Evolutionary conservation across 2,888 invertebrate genomes (phyloP), one percentile per base, ranked within the genome.

Genomic region (Carabus problematicus): DNA sequence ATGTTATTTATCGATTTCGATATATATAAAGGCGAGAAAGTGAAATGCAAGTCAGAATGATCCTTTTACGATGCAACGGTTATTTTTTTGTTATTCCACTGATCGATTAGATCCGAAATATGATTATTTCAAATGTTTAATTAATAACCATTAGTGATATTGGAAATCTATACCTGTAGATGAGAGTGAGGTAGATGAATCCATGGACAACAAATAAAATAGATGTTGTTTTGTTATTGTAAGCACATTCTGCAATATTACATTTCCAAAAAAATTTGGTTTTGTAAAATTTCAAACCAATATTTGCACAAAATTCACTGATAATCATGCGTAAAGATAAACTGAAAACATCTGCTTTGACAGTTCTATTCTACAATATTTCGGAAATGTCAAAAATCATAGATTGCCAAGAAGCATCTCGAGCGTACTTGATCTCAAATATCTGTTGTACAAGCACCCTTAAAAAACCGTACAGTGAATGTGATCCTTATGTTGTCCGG

Each of bases 361-460:
- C 12, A 42, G 59, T 52, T 40, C 19, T 59, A 49, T 43, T 12
- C 18, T 18, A 56, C 12, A 66, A 52, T 49, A 66, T 66, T 45
- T 52, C 49, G 11, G 54, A 68, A 68, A 68, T 68, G 68, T 68
- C 68, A 68, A 68, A 68, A 68, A 61, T 67, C 68, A 61, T 61
- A 68, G 29, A 61, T 68, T 52, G 11, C 61, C 16, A 68, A 43
- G 40, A 52, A 61, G 43, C 55, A 68, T 61, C 45, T 68, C 54
- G 54, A 68, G 68, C 61, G 54, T 61, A 68, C 68, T 68, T 68
- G 68, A 68, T 68, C 68, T 61, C 52, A 49, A 67, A 67, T 67
- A 67, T 67, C 67, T 68, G 39, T 60, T 39, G 41, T 19, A 64
- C 16, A 64, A 67, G 54, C 52, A 41, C 59, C 14, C 59, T 66